Percentiles rank a stretch among this genome's conserved stretches.
phyloP scores from a whole-genome alignment of 2,113 vertebrate genomes.

The Apteryx mantelli region DNA sequence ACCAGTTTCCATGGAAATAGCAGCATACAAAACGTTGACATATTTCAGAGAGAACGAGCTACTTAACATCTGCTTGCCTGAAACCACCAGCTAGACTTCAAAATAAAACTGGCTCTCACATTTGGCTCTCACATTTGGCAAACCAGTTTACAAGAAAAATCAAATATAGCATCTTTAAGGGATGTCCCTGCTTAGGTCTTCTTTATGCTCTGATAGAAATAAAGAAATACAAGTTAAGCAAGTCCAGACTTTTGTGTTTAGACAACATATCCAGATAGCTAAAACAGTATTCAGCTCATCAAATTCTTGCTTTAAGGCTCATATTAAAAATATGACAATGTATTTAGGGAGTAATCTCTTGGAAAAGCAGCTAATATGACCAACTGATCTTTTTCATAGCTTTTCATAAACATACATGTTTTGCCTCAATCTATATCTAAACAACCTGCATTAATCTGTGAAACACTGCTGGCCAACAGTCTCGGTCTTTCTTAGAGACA shows the following conservation, averaged over 20 bases:
- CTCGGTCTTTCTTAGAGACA: fast-evolving
- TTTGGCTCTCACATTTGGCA: not conserved
- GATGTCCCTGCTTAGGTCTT: not conserved
- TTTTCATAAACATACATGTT: not conserved
- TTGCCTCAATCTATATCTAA: not conserved
- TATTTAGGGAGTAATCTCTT: not conserved
- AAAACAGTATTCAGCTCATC: fast-evolving
- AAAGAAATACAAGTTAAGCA: not conserved
- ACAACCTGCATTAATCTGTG: fast-evolving
- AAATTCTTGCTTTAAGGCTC: not conserved
- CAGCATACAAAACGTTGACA: not conserved
- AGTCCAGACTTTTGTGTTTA: not conserved
- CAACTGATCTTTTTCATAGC: not conserved
- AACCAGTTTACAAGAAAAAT: not conserved
- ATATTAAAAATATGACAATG: fast-evolving
- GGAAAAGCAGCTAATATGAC: not conserved
- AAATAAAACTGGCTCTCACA: not conserved
- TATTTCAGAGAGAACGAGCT: not conserved
- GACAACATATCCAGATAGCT: fast-evolving
- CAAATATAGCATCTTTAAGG: not conserved
- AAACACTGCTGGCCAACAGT: too few species aligned
- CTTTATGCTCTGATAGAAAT: not conserved
- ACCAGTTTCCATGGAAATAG: slow-evolving; percentile 10
- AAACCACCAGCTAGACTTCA: not conserved
- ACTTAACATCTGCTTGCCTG: not conserved